Base-by-base conservation (phyloP, 2,888 invertebrate genomes). In the Drosophila mettleri region DNA sequence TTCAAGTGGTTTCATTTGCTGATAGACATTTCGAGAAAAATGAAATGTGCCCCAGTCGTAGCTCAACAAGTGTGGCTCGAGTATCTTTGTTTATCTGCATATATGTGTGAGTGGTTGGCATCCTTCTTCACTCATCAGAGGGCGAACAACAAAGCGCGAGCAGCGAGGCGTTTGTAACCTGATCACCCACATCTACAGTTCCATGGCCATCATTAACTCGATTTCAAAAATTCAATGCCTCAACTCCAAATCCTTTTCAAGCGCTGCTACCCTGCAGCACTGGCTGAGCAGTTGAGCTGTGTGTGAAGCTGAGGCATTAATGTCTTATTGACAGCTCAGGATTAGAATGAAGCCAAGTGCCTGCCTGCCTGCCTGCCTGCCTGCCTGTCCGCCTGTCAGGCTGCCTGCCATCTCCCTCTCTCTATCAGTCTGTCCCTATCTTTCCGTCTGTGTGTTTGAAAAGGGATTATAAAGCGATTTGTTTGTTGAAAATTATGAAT, bases 401-500 rank as follows among this genome's bases (percentile, higher is more conserved):
- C 10, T 10, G 34, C 8, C 14, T 41, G 24, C n/a, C n/a, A n/a
- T n/a, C n/a, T 3, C 16, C 24, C 27, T 12, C 7, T 29, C 52
- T 14, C 36, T 16, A 27, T 22, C 58, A 54, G 52, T 7, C 22
- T 12, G 8, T 27, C 9, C 2, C 62, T 57, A 20, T 36, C 20
- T 54, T 36, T 48, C 31, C 58, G 27, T 57, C 29, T 60, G 69
- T 73, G 67, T 77, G 79, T 86, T 83, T 81, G 84, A 79, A 86
- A 86, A 79, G 83, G 83, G 83, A 86, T 83, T 83, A 83, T 83
- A 83, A 86, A 86, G 86, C 83, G 83, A 83, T 86, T 83, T 83
- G 83, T 86, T 83, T 86, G 83, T 84, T 70, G 77, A 84, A 79
- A 83, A 83, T 83, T 83, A 83, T 83, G 83, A 83, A 83, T 84